Evolutionary conservation across 2,113 vertebrate species (phyloP).

Genomic region (Crotalus tigris): DNA sequence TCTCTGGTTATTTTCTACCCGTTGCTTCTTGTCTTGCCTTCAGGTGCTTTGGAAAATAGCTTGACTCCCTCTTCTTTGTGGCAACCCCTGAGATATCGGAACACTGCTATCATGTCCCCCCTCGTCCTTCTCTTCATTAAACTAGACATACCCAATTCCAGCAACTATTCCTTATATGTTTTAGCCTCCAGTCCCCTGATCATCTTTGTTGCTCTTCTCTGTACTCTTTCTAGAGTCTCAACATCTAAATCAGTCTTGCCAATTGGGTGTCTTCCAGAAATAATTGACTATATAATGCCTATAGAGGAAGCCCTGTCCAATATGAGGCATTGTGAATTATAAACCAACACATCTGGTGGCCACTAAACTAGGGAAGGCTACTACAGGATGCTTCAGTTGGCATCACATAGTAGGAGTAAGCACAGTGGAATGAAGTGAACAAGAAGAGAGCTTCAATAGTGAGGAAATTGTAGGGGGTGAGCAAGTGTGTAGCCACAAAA

Average conservation of each 20-base stretch:
- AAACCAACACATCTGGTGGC: background rate
- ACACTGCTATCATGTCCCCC: too few species aligned
- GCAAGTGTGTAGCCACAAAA: background rate
- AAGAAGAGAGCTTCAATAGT: background rate
- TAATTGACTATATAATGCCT: background rate
- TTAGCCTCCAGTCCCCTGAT: too few species aligned
- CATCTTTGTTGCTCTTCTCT: too few species aligned
- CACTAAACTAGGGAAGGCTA: background rate
- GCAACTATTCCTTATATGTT: too few species aligned
- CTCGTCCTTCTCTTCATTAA: too few species aligned
- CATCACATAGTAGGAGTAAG: background rate
- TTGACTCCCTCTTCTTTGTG: too few species aligned
- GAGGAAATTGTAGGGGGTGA: background rate
- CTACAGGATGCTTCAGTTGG: background rate
- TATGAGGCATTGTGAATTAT: background rate
- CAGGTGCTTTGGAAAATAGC: too few species aligned
- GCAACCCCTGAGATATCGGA: too few species aligned
- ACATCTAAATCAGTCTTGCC: background rate
- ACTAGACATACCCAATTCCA: too few species aligned
- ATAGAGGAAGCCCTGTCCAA: background rate
- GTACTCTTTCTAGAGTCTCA: too few species aligned
- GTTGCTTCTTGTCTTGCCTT: too few species aligned
- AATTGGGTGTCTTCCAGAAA: background rate
- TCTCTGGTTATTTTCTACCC: too few species aligned
- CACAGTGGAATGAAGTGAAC: background rate